phyloP scores from a whole-genome alignment of 2,113 vertebrate genomes.

The Anhinga anhinga region DNA sequence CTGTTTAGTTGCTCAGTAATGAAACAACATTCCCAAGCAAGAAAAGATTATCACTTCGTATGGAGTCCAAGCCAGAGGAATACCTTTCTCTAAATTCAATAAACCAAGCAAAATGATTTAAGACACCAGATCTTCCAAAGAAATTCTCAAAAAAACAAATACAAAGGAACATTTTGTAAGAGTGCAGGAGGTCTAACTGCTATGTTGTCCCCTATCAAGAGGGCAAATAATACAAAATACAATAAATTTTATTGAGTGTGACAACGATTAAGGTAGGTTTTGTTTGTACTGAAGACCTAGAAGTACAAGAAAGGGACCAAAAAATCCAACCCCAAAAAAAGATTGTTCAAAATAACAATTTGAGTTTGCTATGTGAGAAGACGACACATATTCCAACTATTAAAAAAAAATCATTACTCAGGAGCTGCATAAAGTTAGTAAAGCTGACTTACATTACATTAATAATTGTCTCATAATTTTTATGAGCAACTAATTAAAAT shows the following conservation, averaged over 20 bases:
- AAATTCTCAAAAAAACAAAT: neutral
- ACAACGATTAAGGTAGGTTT: neutral
- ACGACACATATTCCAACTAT: neutral
- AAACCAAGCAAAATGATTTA: neutral
- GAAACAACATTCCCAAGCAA: neutral
- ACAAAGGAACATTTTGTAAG: neutral
- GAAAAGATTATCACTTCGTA: neutral
- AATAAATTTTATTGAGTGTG: neutral
- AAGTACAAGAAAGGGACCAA: neutral
- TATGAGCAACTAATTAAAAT: neutral
- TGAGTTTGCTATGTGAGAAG: neutral
- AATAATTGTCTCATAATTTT: neutral
- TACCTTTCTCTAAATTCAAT: conserved; percentile 6
- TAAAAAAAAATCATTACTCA: neutral
- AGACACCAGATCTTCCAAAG: neutral
- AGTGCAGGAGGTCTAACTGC: neutral
- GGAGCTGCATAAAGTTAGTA: neutral
- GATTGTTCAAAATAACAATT: neutral
- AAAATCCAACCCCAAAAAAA: neutral
- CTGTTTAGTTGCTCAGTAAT: neutral
- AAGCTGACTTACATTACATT: neutral
- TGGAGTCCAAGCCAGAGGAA: neutral
- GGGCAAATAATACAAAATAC: neutral
- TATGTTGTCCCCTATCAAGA: neutral
- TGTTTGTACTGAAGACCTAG: neutral